These are phyloP conservation scores for Prosapia bicincta DNA, from an alignment of 2,888 invertebrate genomes.

Conservation along the genomic window DNA sequence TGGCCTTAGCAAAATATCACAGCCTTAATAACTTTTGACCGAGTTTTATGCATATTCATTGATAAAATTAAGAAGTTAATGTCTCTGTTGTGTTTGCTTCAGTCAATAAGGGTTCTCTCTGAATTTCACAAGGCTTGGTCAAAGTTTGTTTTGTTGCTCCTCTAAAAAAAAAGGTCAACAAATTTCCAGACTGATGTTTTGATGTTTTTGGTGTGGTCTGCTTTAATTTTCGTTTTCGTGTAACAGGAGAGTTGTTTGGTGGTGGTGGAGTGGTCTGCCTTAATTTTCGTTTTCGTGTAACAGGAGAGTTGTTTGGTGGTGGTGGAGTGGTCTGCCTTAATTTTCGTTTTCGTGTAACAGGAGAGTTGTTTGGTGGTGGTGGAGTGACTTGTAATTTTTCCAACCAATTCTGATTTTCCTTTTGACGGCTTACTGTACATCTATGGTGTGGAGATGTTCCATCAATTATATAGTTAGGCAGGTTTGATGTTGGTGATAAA, in stretches of 20 bases:
- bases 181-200: slow-evolving; percentile 24
- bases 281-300: no score
- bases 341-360: not conserved
- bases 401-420: slow-evolving; percentile 52
- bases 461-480: slow-evolving; percentile 73
- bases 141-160: slow-evolving; percentile 32
- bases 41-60: not conserved
- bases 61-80: not conserved
- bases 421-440: slow-evolving; percentile 66
- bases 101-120: not conserved
- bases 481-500: slow-evolving; percentile 61
- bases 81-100: not conserved
- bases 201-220: no score
- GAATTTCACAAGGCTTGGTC: not conserved
- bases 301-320: no score
- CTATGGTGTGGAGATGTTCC: slow-evolving; percentile 73
- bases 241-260: no score
- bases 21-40: slow-evolving; percentile 22
- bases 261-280: no score
- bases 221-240: no score
- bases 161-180: slow-evolving; percentile 43
- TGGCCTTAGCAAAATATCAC: slow-evolving; percentile 6
- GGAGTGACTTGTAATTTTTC: slow-evolving; percentile 20
- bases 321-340: slow-evolving; percentile 11
- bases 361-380: slow-evolving; percentile 3